Evolutionary conservation across 2,797 vertebrate species (phyloP), one percentile per base, ranked within the genome.

Genomic region (Melanogrammus aeglefinus): DNA sequence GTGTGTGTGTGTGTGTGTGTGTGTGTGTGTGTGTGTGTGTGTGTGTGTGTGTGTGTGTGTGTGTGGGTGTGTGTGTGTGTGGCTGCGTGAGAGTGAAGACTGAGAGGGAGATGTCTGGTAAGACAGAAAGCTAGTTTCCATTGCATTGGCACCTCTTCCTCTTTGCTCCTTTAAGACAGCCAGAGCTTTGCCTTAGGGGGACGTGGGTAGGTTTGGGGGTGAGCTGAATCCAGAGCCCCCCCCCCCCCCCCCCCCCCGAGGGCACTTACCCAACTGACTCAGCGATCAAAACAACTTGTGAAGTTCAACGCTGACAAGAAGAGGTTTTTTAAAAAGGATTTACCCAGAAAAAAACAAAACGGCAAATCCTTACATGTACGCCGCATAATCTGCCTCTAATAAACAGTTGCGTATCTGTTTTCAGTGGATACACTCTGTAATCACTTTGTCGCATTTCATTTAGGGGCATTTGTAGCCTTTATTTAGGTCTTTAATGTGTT

Each of bases 271-370:
- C 90, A 88, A 93, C 89, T 91, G 90, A 92, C 86, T 92, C 89
- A 91, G 91, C 86, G 81, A 91, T 92, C 89, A 93, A 93, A 93
- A 91, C 88, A 89, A 91, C 89, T 88, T 90, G 84, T 90, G 87
- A 90, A 91, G 89, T 91, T 92, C 90, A 92, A 89, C 87, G 89
- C 86, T 83, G 87, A 91, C 80, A 89, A 88, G 85, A 76, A 86
- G 86, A 87, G 86, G 86, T 88, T 83, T 91, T 14, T 14, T 7
- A 66, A 9, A 66, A 66, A 27, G 63, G 63, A 66, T 66, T 74
- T 35, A 12, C 82, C 76, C 88, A 83, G 87, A 87, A 89, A 86
- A 79, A 76, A 79, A n/a, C 44, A 33, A n/a, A 41, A 70, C 14
- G 24, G 29, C 14, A 4, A 35, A 7, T 0, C 81, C 74, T 83